These are phyloP conservation scores for Chymomyza caudatula DNA, from an alignment of 2,888 invertebrate species.

Conservation along the genomic window DNA sequence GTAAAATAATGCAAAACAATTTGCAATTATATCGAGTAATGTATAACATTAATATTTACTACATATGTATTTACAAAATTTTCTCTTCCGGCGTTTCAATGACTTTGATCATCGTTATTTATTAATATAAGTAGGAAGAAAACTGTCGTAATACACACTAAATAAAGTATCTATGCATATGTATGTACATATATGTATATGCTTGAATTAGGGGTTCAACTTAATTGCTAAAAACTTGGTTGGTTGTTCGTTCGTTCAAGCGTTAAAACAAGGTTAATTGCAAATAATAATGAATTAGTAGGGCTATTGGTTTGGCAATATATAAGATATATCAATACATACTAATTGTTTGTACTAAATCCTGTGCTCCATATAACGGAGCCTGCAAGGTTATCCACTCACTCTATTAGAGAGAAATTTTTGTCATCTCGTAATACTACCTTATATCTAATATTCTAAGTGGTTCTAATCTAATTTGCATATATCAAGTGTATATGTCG, in stretches of 20 bases:
- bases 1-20: slow-evolving; percentile 82
- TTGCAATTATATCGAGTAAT: slow-evolving; percentile 76
- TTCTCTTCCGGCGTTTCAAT: slow-evolving; percentile 6
- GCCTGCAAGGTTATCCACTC: background rate
- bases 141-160: background rate
- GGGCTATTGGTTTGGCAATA: background rate
- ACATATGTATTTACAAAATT: slow-evolving; percentile 45
- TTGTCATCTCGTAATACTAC: background rate
- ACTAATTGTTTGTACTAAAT: background rate
- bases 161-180: background rate
- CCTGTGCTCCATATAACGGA: background rate
- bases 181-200: background rate
- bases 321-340: background rate
- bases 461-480: background rate
- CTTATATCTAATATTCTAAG: background rate
- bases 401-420: background rate
- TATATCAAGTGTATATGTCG: background rate
- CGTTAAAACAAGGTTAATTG: background rate
- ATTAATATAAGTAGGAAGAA: background rate
- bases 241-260: background rate
- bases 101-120: background rate
- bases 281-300: too few relatives aligned
- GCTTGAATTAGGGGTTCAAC: background rate
- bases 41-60: slow-evolving; percentile 72
- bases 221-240: background rate